Evolutionary conservation across 1,140 invertebrate genomes (phyloP).

Genomic region (Carcinoscorpius rotundicauda): DNA sequence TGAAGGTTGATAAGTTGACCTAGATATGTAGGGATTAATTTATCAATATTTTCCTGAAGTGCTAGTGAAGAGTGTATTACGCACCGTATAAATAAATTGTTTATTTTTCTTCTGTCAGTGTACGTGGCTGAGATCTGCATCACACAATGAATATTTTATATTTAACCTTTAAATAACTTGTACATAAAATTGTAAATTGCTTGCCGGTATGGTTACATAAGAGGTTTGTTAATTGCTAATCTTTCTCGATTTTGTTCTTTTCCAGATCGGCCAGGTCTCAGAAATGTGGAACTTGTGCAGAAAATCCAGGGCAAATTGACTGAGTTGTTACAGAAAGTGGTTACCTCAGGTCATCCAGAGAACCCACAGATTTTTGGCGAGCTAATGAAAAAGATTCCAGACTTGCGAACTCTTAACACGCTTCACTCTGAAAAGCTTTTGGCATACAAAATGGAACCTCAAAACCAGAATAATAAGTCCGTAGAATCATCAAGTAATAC

Average conservation of each 20-base stretch:
- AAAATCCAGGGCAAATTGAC: slow-evolving; percentile 82
- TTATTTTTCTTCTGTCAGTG: too few species aligned
- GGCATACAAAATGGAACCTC: slow-evolving; percentile 77
- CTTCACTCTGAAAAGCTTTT: slow-evolving; percentile 90
- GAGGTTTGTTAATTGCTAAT: too few species aligned
- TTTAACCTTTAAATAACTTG: too few species aligned
- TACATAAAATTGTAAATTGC: too few species aligned
- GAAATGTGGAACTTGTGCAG: slow-evolving; percentile 81
- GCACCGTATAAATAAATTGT: too few species aligned
- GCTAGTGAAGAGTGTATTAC: too few species aligned
- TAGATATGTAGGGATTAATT: too few species aligned
- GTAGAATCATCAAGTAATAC: slow-evolving; percentile 4
- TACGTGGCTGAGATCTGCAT: too few species aligned
- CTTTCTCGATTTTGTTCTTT: slow-evolving; percentile 18
- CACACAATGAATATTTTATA: too few species aligned
- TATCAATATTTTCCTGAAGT: too few species aligned
- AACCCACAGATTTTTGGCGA: slow-evolving; percentile 60
- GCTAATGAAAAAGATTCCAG: slow-evolving; percentile 85
- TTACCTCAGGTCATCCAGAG: slow-evolving; percentile 56
- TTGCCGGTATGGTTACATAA: too few species aligned
- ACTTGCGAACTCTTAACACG: slow-evolving; percentile 86
- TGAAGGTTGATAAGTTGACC: too few species aligned
- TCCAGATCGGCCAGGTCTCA: slow-evolving; percentile 71
- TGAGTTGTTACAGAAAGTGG: slow-evolving; percentile 67
- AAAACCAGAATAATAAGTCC: slow-evolving; percentile 15